Evolutionary conservation across 2,113 vertebrate species (phyloP), one percentile per base, ranked within the genome.

Genomic region (Halcyon senegalensis): DNA sequence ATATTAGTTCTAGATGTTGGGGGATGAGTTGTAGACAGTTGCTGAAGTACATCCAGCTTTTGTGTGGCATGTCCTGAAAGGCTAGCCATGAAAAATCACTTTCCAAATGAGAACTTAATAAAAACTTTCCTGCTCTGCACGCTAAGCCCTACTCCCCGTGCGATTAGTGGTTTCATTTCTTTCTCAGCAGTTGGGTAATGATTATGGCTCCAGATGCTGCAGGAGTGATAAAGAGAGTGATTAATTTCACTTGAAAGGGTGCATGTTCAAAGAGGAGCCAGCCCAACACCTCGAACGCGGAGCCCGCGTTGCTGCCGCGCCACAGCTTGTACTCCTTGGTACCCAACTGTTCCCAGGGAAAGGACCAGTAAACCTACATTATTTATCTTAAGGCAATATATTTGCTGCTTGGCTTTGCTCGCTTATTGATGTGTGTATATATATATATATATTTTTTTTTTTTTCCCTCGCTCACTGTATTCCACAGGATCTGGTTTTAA

Each of bases 181-280:
- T 98, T 98, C 99, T 98, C 98, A 98, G 99, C 98, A 98, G 99
- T 99, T 98, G 98, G 98, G 98, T 98, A 99, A 99, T 99, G 98
- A 98, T 98, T 98, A 98, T 96, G 95, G 97, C 97, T 98, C 97
- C 98, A 98, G 98, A 98, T 98, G 98, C 98, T 98, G 98, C 95
- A 94, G 97, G 97, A 98, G 98, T 98, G 99, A 99, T 99, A 99
- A 98, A 99, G 98, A 98, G 98, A 98, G 98, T 99, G 99, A 99
- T 99, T 99, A 99, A 99, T 99, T 99, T 98, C 98, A 98, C 98
- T 99, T 98, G 98, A 99, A 99, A 99, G 98, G 98, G 97, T 97
- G 95, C 97, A 98, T 98, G 98, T 98, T 99, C 98, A 98, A 98
- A 98, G 97, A 95, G 97, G 97, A 98, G 98, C 98, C 96, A 97